Base-by-base conservation (phyloP, 2,797 vertebrate genomes). In the Protosalanx chinensis region DNA sequence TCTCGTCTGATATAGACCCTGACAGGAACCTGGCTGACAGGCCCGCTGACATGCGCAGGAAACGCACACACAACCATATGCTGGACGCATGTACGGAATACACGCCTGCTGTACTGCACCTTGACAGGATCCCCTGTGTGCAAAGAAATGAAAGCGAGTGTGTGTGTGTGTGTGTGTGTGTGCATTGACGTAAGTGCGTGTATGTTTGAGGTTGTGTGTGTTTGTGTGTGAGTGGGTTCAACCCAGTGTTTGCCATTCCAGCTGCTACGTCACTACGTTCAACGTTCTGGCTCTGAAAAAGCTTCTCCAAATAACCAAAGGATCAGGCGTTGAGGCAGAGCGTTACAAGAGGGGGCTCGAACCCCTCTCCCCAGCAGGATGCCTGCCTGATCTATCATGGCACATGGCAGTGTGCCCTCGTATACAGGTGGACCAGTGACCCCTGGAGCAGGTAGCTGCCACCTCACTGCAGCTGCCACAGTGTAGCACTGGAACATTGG, bases 1-100 rank as follows among this genome's bases (percentile, higher is more conserved):
- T 82, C 79, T 70, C 72, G 76, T 82, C 69, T 80, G 81, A 86
- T 72, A 74, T 64, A 51, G 53, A 81, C 76, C 72, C 74, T 76
- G 78, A 82, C 75, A 82, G 77, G 69, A 83, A 74, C 73, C 73
- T 79, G 78, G 67, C 77, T 74, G 70, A 59, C 37, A 67, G 67
- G 58, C 35, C 16, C 23, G 5, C 49, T 18, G 33, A 56, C 41
- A 71, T 15, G 12, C 60, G 15, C 27, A 32, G 27, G 20, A 67
- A 3, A 51, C 37, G 32, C 37, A 49, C 15, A 67, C 65, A 53
- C 23, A 49, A 51, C 6, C 29, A n/a, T 15, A 30, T 51, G 12
- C 41, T 60, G 6, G 56, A 56, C 51, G 18, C 23, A 61, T 30
- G 27, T 13, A 61, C 20, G 4, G 4, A 60, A 20, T n/a, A 27